These are phyloP conservation scores for Chesias legatella DNA, from an alignment of 2,888 invertebrate species.

Conservation along the genomic window DNA sequence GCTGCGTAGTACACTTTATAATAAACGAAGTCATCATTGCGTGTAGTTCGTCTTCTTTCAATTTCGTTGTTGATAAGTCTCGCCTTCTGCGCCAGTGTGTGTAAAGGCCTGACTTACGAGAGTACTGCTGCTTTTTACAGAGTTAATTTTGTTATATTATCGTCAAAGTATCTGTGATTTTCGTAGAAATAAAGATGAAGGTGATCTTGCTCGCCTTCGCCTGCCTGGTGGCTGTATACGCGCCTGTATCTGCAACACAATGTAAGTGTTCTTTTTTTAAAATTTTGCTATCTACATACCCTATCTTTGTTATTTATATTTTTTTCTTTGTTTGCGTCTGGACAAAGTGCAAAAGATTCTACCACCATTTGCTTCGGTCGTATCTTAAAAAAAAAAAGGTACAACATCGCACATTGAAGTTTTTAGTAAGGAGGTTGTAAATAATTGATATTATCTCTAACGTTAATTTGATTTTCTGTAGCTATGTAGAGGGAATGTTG, in stretches of 20 bases:
- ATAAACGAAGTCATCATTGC: slow-evolving; percentile 52
- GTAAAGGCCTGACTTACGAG: slow-evolving; percentile 86
- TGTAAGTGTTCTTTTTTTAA: slow-evolving; percentile 88
- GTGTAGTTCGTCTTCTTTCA: slow-evolving; percentile 51
- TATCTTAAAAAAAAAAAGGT: too few species aligned
- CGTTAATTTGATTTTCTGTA: too few species aligned
- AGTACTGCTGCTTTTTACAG: slow-evolving; percentile 43
- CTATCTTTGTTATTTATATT: slow-evolving; percentile 28
- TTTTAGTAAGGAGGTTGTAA: too few species aligned
- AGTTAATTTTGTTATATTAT: slow-evolving; percentile 34
- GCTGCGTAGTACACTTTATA: slow-evolving; percentile 70
- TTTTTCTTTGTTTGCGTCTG: slow-evolving; percentile 24
- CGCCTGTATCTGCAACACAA: slow-evolving; percentile 79
- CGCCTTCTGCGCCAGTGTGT: slow-evolving; percentile 96
- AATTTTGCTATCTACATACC: slow-evolving; percentile 13
- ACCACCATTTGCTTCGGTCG: too few species aligned
- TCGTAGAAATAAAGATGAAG: slow-evolving; percentile 77
- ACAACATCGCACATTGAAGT: too few species aligned
- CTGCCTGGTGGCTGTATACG: slow-evolving; percentile 70
- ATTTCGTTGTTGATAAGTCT: slow-evolving; percentile 65
- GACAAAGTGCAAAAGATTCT: neutral
- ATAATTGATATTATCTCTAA: too few species aligned
- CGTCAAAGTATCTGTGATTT: slow-evolving; percentile 77
- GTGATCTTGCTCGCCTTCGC: slow-evolving; percentile 71
- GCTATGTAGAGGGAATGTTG: too few species aligned